Conservation (phyloP, 2,797 vertebrate genomes). For the Gymnothorax reevesii region DNA sequence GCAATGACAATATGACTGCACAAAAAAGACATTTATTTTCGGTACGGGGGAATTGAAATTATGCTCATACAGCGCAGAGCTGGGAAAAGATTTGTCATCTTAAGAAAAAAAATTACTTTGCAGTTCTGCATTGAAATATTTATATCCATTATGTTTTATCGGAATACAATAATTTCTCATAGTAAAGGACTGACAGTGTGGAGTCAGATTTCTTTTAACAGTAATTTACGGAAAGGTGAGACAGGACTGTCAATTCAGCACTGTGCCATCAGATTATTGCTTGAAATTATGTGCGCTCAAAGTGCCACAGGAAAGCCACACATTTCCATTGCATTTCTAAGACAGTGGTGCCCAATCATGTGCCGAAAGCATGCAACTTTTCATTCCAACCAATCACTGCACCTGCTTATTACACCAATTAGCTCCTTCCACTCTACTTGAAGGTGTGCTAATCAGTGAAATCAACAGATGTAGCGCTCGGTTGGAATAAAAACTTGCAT, state of each 20-base stretch:
- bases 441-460: too few species aligned
- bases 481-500: too few species aligned
- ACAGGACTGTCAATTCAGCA: background rate
- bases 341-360: background rate
- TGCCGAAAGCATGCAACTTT: too few species aligned
- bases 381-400: too few species aligned
- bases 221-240: background rate
- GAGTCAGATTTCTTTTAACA: background rate
- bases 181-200: background rate
- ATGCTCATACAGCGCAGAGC: background rate
- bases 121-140: background rate
- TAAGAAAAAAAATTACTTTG: slow-evolving; percentile 13
- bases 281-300: background rate
- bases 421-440: too few species aligned
- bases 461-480: too few species aligned
- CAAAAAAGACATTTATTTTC: background rate
- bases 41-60: background rate
- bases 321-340: background rate
- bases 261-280: background rate
- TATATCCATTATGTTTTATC: background rate
- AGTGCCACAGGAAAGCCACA: background rate
- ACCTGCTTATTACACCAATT: too few species aligned
- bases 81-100: slow-evolving; percentile 16
- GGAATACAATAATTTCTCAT: slow-evolving; percentile 7
- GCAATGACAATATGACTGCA: background rate